A percentile compares a stretch with the other conserved stretches of the same genome.
phyloP scores from a whole-genome alignment of 2,888 invertebrate species.

The Philaethria dido region DNA sequence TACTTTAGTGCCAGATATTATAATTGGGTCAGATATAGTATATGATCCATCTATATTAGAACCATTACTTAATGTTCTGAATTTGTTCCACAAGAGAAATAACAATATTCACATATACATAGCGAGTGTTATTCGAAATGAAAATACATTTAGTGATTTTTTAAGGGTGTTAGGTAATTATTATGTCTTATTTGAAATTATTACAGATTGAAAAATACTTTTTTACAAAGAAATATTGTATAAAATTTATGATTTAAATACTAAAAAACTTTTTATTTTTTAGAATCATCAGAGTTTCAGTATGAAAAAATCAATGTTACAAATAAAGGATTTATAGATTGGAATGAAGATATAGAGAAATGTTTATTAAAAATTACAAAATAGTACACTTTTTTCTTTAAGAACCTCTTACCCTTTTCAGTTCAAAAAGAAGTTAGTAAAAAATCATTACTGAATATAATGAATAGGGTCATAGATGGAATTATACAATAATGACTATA shows the following conservation, averaged over 20 bases:
- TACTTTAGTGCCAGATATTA: conserved; percentile 62
- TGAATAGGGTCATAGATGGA: no score
- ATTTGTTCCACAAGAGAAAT: conserved; percentile 59
- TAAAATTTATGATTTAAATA: conserved; percentile 14
- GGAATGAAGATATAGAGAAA: conserved; percentile 57
- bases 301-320: conserved; percentile 50
- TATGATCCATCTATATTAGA: conserved; percentile 71
- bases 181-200: no score
- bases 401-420: background rate
- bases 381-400: conserved; percentile 13
- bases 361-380: conserved; percentile 62
- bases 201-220: no score
- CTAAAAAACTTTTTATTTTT: conserved; percentile 51
- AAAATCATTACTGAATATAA: no score
- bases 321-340: conserved; percentile 55
- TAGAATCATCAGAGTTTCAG: conserved; percentile 54
- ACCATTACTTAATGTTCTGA: conserved; percentile 62
- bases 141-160: conserved; percentile 85
- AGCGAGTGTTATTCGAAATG: conserved; percentile 84
- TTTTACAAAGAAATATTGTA: no score
- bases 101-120: conserved; percentile 61
- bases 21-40: conserved; percentile 75
- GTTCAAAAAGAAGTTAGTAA: background rate
- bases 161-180: conserved; percentile 79
- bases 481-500: no score